Evolutionary conservation across 2,888 invertebrate genomes (phyloP), one percentile per base, ranked within the genome.

Genomic region (Bellardia bayeri): DNA sequence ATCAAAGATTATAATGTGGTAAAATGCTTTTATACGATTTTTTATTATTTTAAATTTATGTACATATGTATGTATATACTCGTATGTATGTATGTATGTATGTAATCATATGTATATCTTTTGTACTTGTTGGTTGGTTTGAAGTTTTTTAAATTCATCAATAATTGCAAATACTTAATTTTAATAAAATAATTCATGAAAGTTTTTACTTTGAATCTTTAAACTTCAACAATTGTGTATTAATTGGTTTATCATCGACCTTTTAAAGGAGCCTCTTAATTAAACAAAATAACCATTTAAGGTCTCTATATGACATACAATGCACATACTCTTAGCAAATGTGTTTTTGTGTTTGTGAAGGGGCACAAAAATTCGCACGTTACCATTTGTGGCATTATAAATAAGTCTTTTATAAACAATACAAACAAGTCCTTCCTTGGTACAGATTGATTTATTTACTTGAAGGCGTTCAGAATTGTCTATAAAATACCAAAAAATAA

Each of bases 391-490:
- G 74, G 64, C 71, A 42, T 56, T 69, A 63, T 45, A 66, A 79
- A 68, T 51, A 51, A 14, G 58, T 51, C 63, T 63, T 79, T 84
- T 33, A 76, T 40, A 75, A 56, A 69, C 45, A 79, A n/a, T 49
- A 49, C 61, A 72, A 78, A 6, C 37, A 37, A 78, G 61, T 56
- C 69, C 64, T 64, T 49, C 42, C 68, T 68, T 74, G 68, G 61
- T 54, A 54, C 72, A 82, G 61, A 78, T 81, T 85, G 81, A 85
- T 85, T 85, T 76, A 85, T 81, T 81, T 66, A 81, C 76, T 85
- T 68, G 82, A 74, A 82, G 82, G 82, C 82, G 78, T 86, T 82
- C 74, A 86, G 72, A 82, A 63, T 51, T 82, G 68, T 84, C 84
- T 83, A 81, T 78, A 78, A 75, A 82, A 81, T 80, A 76, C 80